phyloP scores from a whole-genome alignment of 2,113 vertebrate genomes.

The Etheostoma spectabile region DNA sequence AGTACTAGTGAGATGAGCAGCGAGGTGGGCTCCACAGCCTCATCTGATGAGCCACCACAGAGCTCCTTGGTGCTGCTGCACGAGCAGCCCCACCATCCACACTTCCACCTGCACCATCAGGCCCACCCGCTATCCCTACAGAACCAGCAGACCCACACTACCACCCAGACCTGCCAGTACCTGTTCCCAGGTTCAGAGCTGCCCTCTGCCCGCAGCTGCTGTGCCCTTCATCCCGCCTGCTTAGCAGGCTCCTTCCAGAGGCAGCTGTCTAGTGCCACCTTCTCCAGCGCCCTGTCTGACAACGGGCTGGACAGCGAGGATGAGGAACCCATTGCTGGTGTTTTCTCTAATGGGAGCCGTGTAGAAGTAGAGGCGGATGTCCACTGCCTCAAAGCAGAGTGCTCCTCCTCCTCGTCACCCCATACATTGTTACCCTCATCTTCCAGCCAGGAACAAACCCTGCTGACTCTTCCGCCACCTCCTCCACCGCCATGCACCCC shows the following conservation, averaged over 20 bases:
- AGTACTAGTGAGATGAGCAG: conserved; percentile 99
- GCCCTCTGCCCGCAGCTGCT: conserved; percentile 88
- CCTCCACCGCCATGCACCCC: conserved; percentile 82
- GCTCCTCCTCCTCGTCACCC: conserved; percentile 33
- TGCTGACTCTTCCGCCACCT: conserved; percentile 66
- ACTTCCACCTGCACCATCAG: conserved; percentile 76
- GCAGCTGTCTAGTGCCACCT: conserved; percentile 96
- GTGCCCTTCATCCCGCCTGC: conserved; percentile 90
- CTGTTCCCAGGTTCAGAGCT: conserved; percentile 76
- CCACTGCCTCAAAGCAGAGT: conserved; percentile 86
- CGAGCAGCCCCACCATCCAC: conserved; percentile 73
- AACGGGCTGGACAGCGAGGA: conserved; percentile 98
- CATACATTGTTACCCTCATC: conserved; percentile 59
- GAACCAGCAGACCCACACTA: conserved; percentile 70
- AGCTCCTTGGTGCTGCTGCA: conserved; percentile 82
- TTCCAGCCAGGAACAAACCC: conserved; percentile 50
- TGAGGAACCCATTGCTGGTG: conserved; percentile 95
- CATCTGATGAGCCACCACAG: conserved; percentile 91
- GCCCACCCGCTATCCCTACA: conserved; percentile 65
- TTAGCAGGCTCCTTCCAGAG: conserved; percentile 91
- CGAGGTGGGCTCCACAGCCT: conserved; percentile 97
- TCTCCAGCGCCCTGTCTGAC: conserved; percentile 97
- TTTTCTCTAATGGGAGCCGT: conserved; percentile 95
- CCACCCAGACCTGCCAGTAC: conserved; percentile 76
- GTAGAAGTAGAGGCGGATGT: conserved; percentile 97